Percentiles rank a stretch among this genome's conserved stretches.
Evolutionary conservation across 2,797 vertebrate species (phyloP).

Genomic region (Enteromius fasciolatus): DNA sequence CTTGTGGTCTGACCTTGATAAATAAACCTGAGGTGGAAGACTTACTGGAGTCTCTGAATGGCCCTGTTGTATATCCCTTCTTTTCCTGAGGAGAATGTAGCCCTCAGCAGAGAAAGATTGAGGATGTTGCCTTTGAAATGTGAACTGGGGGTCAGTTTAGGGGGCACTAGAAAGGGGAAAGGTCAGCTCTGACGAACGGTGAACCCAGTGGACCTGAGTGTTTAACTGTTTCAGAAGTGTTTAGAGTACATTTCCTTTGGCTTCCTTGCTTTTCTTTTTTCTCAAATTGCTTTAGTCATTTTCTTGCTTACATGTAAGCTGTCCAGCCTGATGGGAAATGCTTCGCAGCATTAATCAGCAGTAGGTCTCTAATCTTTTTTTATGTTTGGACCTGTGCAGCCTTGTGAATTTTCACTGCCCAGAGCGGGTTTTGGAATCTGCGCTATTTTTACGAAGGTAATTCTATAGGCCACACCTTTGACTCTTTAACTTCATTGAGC

Average conservation of each 20-base stretch:
- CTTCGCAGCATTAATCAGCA: slow-evolving; percentile 23
- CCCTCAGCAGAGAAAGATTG: slow-evolving; percentile 28
- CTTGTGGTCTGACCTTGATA: slow-evolving; percentile 12
- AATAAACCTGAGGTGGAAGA: slow-evolving; percentile 7
- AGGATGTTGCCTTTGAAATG: slow-evolving; percentile 42
- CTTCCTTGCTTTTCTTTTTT: background rate
- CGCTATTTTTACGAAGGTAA: slow-evolving; percentile 25
- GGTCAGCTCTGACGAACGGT: slow-evolving; percentile 46
- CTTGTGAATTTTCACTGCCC: slow-evolving; percentile 18
- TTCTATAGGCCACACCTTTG: slow-evolving; percentile 10
- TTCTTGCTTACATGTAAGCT: background rate
- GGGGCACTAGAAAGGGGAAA: slow-evolving; percentile 36
- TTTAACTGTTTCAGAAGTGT: slow-evolving; percentile 56
- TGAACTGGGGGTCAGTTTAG: slow-evolving; percentile 35
- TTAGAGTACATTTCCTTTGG: slow-evolving; percentile 41
- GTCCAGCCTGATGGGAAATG: background rate
- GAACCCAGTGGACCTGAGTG: slow-evolving; percentile 35
- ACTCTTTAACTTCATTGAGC: slow-evolving; percentile 15
- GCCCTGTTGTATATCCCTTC: slow-evolving; percentile 17
- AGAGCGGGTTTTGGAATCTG: slow-evolving; percentile 12
- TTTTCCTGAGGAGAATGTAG: slow-evolving; percentile 32
- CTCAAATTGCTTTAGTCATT: background rate
- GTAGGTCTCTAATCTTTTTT: slow-evolving; percentile 3
- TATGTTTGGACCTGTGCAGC: slow-evolving; percentile 6
- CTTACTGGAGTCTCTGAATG: slow-evolving; percentile 20